Base-by-base conservation (phyloP, 2,797 vertebrate species). In the Iguana delicatissima region DNA sequence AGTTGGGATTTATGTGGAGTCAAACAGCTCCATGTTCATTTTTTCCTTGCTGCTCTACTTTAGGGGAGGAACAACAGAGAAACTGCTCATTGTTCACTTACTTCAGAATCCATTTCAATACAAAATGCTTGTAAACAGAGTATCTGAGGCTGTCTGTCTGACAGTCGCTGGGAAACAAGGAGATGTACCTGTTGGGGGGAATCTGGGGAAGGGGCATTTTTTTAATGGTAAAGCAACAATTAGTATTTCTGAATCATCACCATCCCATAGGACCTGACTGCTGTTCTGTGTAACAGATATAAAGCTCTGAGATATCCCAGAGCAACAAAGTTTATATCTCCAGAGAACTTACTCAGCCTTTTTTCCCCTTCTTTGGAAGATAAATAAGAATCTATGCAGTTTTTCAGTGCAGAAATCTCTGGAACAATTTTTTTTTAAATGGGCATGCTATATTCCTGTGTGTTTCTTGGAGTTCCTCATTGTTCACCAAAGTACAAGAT, bases 341-440 rank as follows among this genome's bases (percentile, higher is more conserved):
- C 93, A 92, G 88, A 93, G 89, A 90, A 93, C 46, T 96, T 93
- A 95, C 79, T 95, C 92, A 94, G 92, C 59, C 76, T 85, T 95
- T 76, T 85, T 93, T 4, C 29, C 87, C 80, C 42, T n/a, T 38
- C 74, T 69, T 89, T 94, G 89, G 76, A 32, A 89, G 91, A 80
- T 64, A 94, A 88, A 5, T 74, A 93, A 73, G 79, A 87, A 88
- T 42, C 62, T 85, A 59, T 84, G 89, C 90, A 50, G 59, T 95
- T 93, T 81, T 72, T 35, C 87, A 85, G 20, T 89, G 82, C 91
- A 9, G 90, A 29, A 24, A 91, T 92, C 64, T 93, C 89, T 69
- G 74, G 85, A 94, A 90, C 80, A 92, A 86, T 77, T 26, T 26
- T 26, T 89, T 86, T 88, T 16, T 89, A 91, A 73, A 90, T 16